Evolutionary conservation across 2,797 vertebrate genomes (phyloP).

Genomic region (Ctenosaura bakeri): DNA sequence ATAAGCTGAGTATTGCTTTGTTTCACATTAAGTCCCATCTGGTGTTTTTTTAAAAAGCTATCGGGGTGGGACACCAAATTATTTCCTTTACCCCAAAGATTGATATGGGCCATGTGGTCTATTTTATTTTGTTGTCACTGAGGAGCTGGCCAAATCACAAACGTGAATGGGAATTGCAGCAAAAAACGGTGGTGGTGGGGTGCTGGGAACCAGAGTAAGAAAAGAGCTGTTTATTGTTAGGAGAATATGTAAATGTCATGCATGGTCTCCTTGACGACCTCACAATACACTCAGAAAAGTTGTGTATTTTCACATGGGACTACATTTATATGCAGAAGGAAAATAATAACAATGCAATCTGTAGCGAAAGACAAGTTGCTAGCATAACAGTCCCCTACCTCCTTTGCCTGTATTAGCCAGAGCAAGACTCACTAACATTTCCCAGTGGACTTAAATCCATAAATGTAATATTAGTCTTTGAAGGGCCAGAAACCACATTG

Average conservation of each 20-base stretch:
- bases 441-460: conserved; percentile 25
- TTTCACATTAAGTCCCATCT: conserved; percentile 77
- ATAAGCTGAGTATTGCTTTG: conserved; percentile 82
- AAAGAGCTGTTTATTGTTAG: conserved; percentile 56
- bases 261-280: conserved; percentile 39
- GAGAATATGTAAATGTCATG: conserved; percentile 64
- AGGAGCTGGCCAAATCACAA: conserved; percentile 58
- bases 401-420: background rate
- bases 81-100: conserved; percentile 49
- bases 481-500: conserved; percentile 23
- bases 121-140: conserved; percentile 50
- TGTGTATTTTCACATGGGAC: conserved; percentile 43
- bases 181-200: conserved; percentile 38
- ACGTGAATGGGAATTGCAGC: conserved; percentile 58
- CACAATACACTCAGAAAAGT: conserved; percentile 33
- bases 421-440: background rate
- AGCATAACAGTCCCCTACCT: background rate
- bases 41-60: conserved; percentile 68
- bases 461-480: conserved; percentile 45
- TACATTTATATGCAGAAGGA: background rate
- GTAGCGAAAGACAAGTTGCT: conserved; percentile 34
- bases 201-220: background rate
- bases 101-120: conserved; percentile 56
- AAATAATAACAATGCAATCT: conserved; percentile 31
- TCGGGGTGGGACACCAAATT: conserved; percentile 60